Base-by-base conservation (phyloP, 2,113 vertebrate genomes). In the Balaenoptera acutorostrata region DNA sequence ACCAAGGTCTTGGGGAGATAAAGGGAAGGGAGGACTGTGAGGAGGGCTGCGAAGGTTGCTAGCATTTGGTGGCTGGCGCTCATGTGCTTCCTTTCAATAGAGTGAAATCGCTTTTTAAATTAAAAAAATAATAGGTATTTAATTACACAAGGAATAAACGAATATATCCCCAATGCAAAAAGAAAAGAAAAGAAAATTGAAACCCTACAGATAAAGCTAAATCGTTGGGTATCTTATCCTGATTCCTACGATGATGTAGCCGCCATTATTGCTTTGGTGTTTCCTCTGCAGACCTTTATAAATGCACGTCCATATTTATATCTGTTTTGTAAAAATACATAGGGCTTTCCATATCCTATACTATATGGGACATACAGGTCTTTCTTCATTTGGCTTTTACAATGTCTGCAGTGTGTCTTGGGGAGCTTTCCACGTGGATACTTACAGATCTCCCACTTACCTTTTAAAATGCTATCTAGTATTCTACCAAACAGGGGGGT, bases 351-450 rank as follows among this genome's bases (percentile, higher is more conserved):
- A 23, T 12, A 18, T 31, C 2, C 44, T 31, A 0, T 25, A 8
- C 31, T 15, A 25, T 1, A 18, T 1, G 0, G 66, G 3, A 6
- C 23, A 0, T 21, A 3, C 8, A 8, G 21, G 0, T n/a, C 59
- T 13, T 1, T 31, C 59, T 10, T 71, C 23, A 1, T 8, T 57
- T 15, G 77, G 55, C 39, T 69, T 77, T 69, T 55, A 39, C 63
- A 27, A 2, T 8, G 27, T 69, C 46, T 17, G 15, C 25, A 11
- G 8, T 4, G 4, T 9, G 39, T 27, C 88, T 64, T 3, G 33
- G 88, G 64, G 31, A 39, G 31, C 33, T 85, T 92, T 44, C 17
- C 20, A 5, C 0, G 4, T 27, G 29, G 64, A 59, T 20, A 6
- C 3, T 18, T 33, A 21, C 3, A 64, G 41, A 44, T 33, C 46